A percentile compares a stretch with the other conserved stretches of the same genome.
phyloP scores from a whole-genome alignment of 2,888 invertebrate genomes.

The Nomada hirtipes region DNA sequence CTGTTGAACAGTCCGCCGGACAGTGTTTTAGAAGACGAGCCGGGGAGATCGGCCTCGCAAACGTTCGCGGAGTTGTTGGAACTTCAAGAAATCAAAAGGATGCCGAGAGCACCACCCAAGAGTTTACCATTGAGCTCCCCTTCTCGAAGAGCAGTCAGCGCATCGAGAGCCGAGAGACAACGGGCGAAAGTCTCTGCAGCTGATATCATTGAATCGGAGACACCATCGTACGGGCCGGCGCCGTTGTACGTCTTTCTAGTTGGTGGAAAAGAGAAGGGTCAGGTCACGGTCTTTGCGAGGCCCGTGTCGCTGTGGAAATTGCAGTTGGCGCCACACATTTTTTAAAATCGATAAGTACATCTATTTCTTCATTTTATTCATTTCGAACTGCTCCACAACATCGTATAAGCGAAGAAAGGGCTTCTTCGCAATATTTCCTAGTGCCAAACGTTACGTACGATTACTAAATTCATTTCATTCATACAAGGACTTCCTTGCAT shows the following conservation, averaged over 20 bases:
- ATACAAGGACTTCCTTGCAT: too few species aligned
- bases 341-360: constrained; percentile 67
- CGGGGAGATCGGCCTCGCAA: constrained; percentile 81
- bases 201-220: constrained; percentile 76
- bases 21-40: constrained; percentile 86
- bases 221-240: constrained; percentile 84
- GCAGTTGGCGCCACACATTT: constrained; percentile 85
- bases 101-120: constrained; percentile 84
- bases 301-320: constrained; percentile 93
- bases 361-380: neutral
- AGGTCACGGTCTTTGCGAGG: constrained; percentile 90
- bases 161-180: constrained; percentile 86
- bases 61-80: constrained; percentile 82
- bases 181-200: constrained; percentile 80
- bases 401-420: neutral
- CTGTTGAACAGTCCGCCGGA: constrained; percentile 87
- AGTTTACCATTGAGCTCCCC: constrained; percentile 84
- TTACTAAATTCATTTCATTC: neutral
- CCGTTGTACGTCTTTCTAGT: constrained; percentile 89
- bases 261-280: constrained; percentile 92
- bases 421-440: neutral
- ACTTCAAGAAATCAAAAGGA: constrained; percentile 80
- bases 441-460: constrained; percentile 1
- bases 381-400: neutral
- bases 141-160: constrained; percentile 86